A percentile compares a stretch with the other conserved stretches of the same genome.
These are phyloP conservation scores for Beaufortia kweichowensis DNA, from an alignment of 2,113 vertebrate species.

Conservation along the genomic window DNA sequence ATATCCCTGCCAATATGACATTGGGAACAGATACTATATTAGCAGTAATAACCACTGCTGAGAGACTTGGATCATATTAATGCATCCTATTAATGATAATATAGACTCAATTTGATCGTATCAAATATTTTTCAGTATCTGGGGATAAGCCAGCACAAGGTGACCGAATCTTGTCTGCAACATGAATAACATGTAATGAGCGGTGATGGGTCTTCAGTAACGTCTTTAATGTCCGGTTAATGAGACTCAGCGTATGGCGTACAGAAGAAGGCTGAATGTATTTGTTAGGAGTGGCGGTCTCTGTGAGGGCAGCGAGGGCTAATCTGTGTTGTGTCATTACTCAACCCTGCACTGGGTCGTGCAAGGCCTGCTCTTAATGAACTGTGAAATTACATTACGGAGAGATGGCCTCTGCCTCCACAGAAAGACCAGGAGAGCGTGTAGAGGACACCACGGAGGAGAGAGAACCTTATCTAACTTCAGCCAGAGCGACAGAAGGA, in stretches of 20 bases:
- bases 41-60: not conserved
- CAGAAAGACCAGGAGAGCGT: slow-evolving; percentile 55
- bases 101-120: not conserved
- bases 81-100: slow-evolving; percentile 13
- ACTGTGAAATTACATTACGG: slow-evolving; percentile 74
- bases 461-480: slow-evolving; percentile 57
- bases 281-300: slow-evolving; percentile 39
- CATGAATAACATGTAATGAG: slow-evolving; percentile 8
- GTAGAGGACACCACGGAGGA: slow-evolving; percentile 58
- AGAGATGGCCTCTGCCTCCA: slow-evolving; percentile 60
- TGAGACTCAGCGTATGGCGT: slow-evolving; percentile 5
- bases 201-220: not conserved
- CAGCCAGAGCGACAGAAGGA: slow-evolving; percentile 28
- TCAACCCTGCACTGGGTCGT: slow-evolving; percentile 63
- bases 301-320: slow-evolving; percentile 38
- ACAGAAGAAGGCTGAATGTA: slow-evolving; percentile 24
- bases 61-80: not conserved
- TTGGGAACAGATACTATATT: not conserved
- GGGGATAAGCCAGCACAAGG: not conserved
- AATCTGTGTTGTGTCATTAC: slow-evolving; percentile 58
- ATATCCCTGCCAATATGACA: too few species aligned
- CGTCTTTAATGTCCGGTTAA: slow-evolving; percentile 18
- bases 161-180: slow-evolving; percentile 7
- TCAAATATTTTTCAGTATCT: slow-evolving; percentile 4
- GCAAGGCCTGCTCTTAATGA: slow-evolving; percentile 67